Evolutionary conservation across 2,797 vertebrate species (phyloP).

Genomic region (Cetoscarus ocellatus): DNA sequence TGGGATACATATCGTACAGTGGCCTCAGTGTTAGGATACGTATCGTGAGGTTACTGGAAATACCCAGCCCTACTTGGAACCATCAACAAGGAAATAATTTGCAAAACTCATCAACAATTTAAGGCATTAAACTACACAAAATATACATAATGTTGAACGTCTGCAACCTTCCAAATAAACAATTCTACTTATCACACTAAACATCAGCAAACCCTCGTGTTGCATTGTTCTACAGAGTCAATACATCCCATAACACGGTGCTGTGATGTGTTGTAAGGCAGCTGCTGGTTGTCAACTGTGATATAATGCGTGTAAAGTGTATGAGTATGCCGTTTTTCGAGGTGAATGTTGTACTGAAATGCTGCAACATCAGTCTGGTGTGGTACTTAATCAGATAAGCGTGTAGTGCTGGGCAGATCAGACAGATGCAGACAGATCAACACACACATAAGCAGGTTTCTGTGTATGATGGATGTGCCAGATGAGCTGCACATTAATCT

Average conservation of each 20-base stretch:
- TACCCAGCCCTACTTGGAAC: too few species aligned
- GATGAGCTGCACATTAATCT: conserved; percentile 64
- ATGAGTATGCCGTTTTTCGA: not conserved
- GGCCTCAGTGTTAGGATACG: too few species aligned
- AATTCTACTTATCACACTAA: not conserved
- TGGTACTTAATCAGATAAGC: conserved; percentile 32
- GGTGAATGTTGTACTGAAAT: not conserved
- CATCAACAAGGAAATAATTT: too few species aligned
- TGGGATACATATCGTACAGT: too few species aligned
- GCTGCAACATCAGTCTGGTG: conserved; percentile 10
- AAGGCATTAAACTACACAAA: too few species aligned
- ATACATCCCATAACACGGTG: not conserved
- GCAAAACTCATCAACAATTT: too few species aligned
- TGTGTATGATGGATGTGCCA: conserved; percentile 68
- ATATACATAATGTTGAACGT: too few species aligned
- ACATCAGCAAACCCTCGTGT: not conserved
- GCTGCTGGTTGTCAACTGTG: not conserved
- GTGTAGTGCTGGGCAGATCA: not conserved
- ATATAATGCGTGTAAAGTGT: not conserved
- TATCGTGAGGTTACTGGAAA: too few species aligned
- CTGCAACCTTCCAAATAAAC: too few species aligned
- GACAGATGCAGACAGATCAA: conserved; percentile 21
- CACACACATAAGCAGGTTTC: conserved; percentile 18
- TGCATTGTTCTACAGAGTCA: not conserved
- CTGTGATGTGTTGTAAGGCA: not conserved